Conservation (phyloP, 2,113 vertebrate genomes). For the Oreotrochilus melanogaster region DNA sequence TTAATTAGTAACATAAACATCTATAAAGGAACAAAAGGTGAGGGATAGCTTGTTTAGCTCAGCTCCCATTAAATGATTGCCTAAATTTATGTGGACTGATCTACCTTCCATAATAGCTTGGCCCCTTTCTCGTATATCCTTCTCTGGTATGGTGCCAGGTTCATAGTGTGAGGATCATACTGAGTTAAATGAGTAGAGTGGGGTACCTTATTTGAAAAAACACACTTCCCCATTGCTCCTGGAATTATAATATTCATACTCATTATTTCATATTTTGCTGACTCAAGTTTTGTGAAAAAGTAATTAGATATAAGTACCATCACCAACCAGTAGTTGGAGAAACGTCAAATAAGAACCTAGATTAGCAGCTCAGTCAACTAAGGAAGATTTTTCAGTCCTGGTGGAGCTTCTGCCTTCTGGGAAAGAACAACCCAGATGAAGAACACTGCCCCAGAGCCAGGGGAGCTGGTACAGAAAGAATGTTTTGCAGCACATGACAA, state of each 20-base stretch:
- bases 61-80: not conserved
- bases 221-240: not conserved
- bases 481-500: not conserved
- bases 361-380: not conserved
- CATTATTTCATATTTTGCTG: constrained; percentile 7
- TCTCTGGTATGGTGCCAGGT: not conserved
- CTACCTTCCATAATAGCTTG: not conserved
- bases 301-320: not conserved
- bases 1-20: constrained; percentile 68
- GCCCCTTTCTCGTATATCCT: not conserved
- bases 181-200: not conserved
- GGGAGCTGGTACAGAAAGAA: not conserved
- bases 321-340: not conserved
- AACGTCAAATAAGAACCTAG: not conserved
- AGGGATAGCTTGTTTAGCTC: constrained; percentile 33
- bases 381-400: not conserved
- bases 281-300: not conserved
- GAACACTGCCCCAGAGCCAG: not conserved
- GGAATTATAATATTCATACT: not conserved
- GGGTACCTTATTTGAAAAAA: constrained; percentile 10
- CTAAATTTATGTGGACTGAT: not conserved
- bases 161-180: not conserved
- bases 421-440: not conserved
- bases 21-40: constrained; percentile 53
- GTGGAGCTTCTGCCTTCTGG: not conserved